phyloP scores from a whole-genome alignment of 1,140 invertebrate species.

The Drosophila fuyamai region DNA sequence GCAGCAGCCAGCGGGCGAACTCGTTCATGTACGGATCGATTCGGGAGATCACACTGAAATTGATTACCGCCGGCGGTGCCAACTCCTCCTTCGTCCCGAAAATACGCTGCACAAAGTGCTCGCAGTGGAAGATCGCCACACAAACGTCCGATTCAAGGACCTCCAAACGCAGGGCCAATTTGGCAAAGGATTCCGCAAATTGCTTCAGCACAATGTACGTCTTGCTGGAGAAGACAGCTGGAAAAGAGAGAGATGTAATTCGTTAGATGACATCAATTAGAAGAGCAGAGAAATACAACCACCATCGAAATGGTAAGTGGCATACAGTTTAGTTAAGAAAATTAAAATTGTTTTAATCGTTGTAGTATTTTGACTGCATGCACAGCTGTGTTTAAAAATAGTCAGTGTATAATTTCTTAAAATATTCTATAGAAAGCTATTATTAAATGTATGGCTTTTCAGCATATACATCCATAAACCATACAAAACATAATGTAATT shows the following conservation, averaged over 20 bases:
- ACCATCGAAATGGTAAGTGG: no score
- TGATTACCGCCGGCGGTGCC: conserved; percentile 53
- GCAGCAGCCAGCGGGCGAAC: conserved; percentile 63
- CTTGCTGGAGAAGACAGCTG: conserved; percentile 72
- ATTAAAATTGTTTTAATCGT: no score
- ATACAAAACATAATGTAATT: no score
- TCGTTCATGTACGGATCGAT: conserved; percentile 70
- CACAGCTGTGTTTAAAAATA: no score
- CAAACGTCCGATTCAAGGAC: conserved; percentile 65
- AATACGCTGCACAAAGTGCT: conserved; percentile 62
- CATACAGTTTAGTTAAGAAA: no score
- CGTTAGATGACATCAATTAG: conserved; percentile 12
- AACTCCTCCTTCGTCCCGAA: conserved; percentile 42
- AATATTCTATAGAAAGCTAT: no score
- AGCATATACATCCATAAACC: no score
- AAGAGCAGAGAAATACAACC: conserved; percentile 5
- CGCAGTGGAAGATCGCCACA: conserved; percentile 70
- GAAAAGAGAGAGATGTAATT: conserved; percentile 1
- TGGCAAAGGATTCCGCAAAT: conserved; percentile 75
- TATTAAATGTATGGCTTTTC: no score
- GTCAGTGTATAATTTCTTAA: no score
- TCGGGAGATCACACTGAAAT: conserved; percentile 41
- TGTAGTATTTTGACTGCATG: no score
- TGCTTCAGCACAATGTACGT: conserved; percentile 73
- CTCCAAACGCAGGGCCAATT: conserved; percentile 66